Evolutionary conservation across 1,140 invertebrate genomes (phyloP).

Genomic region (Zophobas atratus): DNA sequence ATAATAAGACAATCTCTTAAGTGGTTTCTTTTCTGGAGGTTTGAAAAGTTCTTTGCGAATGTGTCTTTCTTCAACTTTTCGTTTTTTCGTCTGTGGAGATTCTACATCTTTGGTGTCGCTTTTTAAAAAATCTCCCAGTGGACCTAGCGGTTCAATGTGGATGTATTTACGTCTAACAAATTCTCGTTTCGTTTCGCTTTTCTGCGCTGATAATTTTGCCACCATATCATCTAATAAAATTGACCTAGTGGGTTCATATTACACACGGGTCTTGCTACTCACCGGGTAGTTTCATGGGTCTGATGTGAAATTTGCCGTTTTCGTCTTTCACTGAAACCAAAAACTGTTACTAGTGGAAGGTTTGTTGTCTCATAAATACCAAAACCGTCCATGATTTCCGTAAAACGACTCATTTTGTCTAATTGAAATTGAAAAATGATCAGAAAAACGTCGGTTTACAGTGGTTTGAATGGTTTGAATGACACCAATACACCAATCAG

Average conservation of each 20-base stretch:
- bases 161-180: too few species aligned
- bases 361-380: background rate
- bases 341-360: background rate
- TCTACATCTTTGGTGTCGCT: too few species aligned
- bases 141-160: background rate
- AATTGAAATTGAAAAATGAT: background rate
- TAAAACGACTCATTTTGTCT: background rate
- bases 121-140: background rate
- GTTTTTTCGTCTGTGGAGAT: slow-evolving; percentile 12
- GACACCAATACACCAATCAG: too few species aligned
- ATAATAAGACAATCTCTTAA: background rate
- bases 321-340: slow-evolving; percentile 20
- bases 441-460: too few species aligned
- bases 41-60: slow-evolving; percentile 18
- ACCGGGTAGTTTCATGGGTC: background rate
- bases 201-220: too few species aligned
- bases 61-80: slow-evolving; percentile 1
- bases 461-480: too few species aligned
- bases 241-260: background rate
- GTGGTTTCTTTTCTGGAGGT: background rate
- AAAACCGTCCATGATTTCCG: slow-evolving; percentile 6
- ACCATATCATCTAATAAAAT: too few species aligned
- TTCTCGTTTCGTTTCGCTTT: too few species aligned
- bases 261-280: background rate
- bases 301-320: background rate